A percentile compares a stretch with the other conserved stretches of the same genome.
phyloP scores from a whole-genome alignment of 2,113 vertebrate genomes.

The Notarius lentiginosus region DNA sequence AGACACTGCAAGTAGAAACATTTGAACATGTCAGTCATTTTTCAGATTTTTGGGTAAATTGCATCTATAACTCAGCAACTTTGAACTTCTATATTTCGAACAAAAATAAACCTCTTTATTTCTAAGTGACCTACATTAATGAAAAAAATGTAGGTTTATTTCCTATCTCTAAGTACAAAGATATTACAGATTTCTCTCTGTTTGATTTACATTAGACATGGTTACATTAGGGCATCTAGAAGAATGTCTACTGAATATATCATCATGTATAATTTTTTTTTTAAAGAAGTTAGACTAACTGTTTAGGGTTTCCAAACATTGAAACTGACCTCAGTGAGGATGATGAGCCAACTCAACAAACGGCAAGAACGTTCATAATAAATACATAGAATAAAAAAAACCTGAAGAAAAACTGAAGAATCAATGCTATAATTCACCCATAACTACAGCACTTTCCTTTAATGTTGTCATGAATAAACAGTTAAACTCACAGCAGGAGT shows the following conservation, averaged over 20 bases:
- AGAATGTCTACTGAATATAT: conserved; percentile 9
- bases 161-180: too few species aligned
- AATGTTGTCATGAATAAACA: conserved; percentile 35
- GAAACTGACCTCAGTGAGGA: conserved; percentile 38
- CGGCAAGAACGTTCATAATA: conserved; percentile 24
- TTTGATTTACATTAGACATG: neutral
- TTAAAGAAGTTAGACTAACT: conserved; percentile 10
- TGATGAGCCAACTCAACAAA: conserved; percentile 41
- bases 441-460: neutral
- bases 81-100: too few species aligned
- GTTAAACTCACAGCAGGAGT: neutral
- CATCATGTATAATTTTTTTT: neutral
- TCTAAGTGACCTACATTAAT: too few species aligned
- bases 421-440: neutral
- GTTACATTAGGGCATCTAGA: conserved; percentile 29
- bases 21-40: too few species aligned
- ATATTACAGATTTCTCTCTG: too few species aligned
- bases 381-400: neutral
- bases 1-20: too few species aligned
- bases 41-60: too few species aligned
- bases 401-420: neutral
- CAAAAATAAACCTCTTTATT: too few species aligned
- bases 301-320: conserved; percentile 41
- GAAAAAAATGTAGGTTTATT: too few species aligned
- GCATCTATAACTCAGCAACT: too few species aligned